Evolutionary conservation across 2,113 vertebrate species (phyloP), one percentile per base, ranked within the genome.

Genomic region (Brachyhypopomus occidentalis): DNA sequence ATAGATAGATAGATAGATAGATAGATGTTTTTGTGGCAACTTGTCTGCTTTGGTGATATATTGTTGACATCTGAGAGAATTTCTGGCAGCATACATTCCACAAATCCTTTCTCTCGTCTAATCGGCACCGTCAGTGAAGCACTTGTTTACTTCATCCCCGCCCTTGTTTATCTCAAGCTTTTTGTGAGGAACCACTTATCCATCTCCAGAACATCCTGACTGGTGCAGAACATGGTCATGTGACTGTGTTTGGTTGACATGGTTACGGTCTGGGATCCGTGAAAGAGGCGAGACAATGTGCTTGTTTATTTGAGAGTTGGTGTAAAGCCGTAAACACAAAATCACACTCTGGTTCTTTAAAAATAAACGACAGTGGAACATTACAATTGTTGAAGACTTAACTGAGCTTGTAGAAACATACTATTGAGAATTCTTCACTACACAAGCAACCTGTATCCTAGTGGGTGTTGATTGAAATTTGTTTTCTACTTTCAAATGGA

Each of bases 111-210:
- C 52, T 71, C 41, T 69, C 52, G 78, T 88, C 81, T 91, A 89
- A 92, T 92, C 90, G 80, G 3, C 41, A 19, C 72, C 80, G 78
- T 81, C 88, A 66, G 75, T 62, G 82, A 83, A 67, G 45, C 62
- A 86, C 58, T 60, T 89, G 87, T 92, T 90, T 91, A 89, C 84
- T 72, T 55, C 60, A 84, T 84, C 85, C 60, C 63, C 78, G 72
- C 81, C 67, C 1, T 17, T 91, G 91, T 93, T 93, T 93, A 91
- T 87, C 85, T 80, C 84, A 72, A 8, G n/a, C 71, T 38, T 86
- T 90, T 92, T 88, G 88, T 91, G 89, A 88, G 72, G 75, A 84
- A 80, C 77, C 78, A 20, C 75, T 55, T 71, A 52, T 80, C 20
- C 14, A 62, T 7, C 63, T 34, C 12, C 27, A 77, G 27, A 78